Base-by-base conservation (phyloP, 2,113 vertebrate genomes). In the Prunella fulvescens region DNA sequence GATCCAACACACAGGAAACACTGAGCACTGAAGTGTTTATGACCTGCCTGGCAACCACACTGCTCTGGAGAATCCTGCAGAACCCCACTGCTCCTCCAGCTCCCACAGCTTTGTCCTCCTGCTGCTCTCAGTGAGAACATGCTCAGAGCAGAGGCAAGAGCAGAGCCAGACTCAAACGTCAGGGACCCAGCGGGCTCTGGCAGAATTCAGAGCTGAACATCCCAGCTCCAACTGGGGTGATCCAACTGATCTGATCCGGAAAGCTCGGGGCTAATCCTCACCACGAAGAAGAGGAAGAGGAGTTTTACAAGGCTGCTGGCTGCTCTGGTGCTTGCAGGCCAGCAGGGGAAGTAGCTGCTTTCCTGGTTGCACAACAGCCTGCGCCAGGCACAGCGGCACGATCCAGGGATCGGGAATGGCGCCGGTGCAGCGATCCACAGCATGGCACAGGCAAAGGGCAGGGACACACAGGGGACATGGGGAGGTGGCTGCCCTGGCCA, bases 21-120 rank as follows among this genome's bases (percentile, higher is more conserved):
- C 81, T 14, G 86, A 90, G 70, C 47, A 45, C 86, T n/a, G 14
- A 73, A 84, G 74, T 44, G 73, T 91, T 94, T 70, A 54, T 65
- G 91, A 86, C 93, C 90, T 77, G 73, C 79, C 76, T 69, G 76
- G 86, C 86, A 94, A 95, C 78, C 88, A 69, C 25, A 2, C 64
- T 0, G n/a, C 86, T 64, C 72, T 58, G 42, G 6, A 92, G 90
- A 85, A 79, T n/a, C 90, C 90, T 77, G 80, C 72, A 69, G 39
- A 80, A 50, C 20, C 44, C 79, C 40, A 26, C 31, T 11, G 6
- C 80, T 86, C 50, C 86, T 85, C 53, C 89, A 65, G 74, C 78
- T 81, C n/a, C 3, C 4, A 2, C 47, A 26, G 79, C 81, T 83
- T 31, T 39, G 35, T 5, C 45, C 87, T 80, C n/a, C 67, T 10